Evolutionary conservation across 2,888 invertebrate species (phyloP), one percentile per base, ranked within the genome.

Genomic region (Globia sparganii): DNA sequence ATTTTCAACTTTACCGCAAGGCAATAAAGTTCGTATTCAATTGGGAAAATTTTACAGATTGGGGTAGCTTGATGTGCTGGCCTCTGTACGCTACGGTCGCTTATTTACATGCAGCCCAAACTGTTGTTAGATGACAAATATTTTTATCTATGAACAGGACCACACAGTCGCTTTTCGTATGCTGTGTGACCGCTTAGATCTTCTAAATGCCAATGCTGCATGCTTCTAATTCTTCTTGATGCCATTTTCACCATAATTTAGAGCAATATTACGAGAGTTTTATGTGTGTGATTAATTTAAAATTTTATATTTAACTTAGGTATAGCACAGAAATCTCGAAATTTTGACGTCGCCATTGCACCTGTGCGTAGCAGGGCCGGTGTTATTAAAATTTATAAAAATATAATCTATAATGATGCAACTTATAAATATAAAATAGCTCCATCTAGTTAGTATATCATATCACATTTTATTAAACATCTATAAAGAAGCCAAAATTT

Each of bases 391-490:
- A 62, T 78, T 71, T 87, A 80, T 73, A 81, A 87, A 85, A 81
- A 86, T 87, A 83, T 40, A 77, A 81, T 86, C 71, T 78, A 80
- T 21, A 77, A 37, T 73, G 53, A 73, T 58, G 79, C 79, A 85
- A 86, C 87, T 73, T 78, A 86, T 49, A 86, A 76, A 75, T 87
- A 85, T 65, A 69, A 83, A 85, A 79, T 85, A 85, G 66, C 43
- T 83, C 66, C 70, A 73, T 77, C 70, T 87, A 78, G 58, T 73
- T 77, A 74, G 59, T 70, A 75, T 77, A 76, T 72, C 53, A 77
- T 85, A 87, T 86, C 87, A 87, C 87, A 86, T 85, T 86, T 72
- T 75, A 59, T 43, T 72, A 83, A 80, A 70, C 61, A 77, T 67
- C 67, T 69, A 71, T 64, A 76, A 75, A 66, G 59, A 83, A 78